phyloP scores from a whole-genome alignment of 1,140 invertebrate species.

The Neotoxoptera formosana region DNA sequence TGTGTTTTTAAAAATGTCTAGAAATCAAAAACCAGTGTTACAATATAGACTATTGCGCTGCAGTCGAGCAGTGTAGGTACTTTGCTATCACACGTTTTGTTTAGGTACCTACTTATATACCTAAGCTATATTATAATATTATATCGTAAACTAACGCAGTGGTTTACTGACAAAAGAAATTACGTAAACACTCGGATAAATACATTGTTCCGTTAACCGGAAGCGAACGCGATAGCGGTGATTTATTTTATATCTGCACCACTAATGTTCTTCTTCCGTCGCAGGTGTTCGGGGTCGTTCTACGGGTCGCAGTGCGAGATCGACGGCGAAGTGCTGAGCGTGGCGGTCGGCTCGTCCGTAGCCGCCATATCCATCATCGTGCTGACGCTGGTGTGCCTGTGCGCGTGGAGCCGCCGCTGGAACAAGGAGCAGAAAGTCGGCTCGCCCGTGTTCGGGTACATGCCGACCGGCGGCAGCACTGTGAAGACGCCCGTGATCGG shows the following conservation, averaged over 20 bases:
- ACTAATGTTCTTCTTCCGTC: slow-evolving; percentile 58
- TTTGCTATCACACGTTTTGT: too few species aligned
- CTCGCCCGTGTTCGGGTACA: slow-evolving; percentile 83
- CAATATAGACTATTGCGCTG: too few species aligned
- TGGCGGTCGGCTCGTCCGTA: slow-evolving; percentile 87
- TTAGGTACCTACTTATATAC: too few species aligned
- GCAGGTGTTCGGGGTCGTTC: slow-evolving; percentile 82
- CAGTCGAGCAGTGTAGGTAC: too few species aligned
- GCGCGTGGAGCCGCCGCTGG: slow-evolving; percentile 92
- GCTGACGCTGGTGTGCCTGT: slow-evolving; percentile 82
- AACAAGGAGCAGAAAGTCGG: slow-evolving; percentile 83
- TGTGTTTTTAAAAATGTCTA: too few species aligned
- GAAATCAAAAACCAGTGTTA: too few species aligned
- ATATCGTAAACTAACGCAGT: too few species aligned
- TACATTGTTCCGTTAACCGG: too few species aligned
- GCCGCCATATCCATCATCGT: slow-evolving; percentile 88
- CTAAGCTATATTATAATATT: too few species aligned
- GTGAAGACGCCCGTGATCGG: slow-evolving; percentile 71
- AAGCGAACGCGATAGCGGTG: too few species aligned
- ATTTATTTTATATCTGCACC: background rate
- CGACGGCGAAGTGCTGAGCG: slow-evolving; percentile 89
- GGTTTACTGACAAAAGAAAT: too few species aligned
- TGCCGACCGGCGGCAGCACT: slow-evolving; percentile 73
- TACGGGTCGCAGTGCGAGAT: slow-evolving; percentile 88
- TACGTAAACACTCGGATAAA: too few species aligned